Conservation (phyloP, 2,888 invertebrate species). For the Subacronicta megacephala region DNA sequence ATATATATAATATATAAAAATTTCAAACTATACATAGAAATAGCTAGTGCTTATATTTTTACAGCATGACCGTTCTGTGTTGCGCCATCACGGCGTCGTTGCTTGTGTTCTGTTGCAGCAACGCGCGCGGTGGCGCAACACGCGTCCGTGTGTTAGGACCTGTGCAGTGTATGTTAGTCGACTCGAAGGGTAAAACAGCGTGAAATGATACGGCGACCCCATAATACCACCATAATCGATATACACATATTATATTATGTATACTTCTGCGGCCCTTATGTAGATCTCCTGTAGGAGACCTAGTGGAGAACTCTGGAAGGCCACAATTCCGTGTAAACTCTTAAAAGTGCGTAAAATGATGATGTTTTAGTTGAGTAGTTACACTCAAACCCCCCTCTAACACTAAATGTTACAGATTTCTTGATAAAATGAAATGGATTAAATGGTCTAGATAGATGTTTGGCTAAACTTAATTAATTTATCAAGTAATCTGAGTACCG, state of each 20-base stretch:
- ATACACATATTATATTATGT: conserved; percentile 78
- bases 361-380: conserved; percentile 63
- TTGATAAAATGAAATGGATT: conserved; percentile 70
- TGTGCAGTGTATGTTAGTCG: conserved; percentile 88
- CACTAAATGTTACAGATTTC: conserved; percentile 74
- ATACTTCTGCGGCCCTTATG: conserved; percentile 75
- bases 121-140: conserved; percentile 63
- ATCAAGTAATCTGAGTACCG: conserved; percentile 83
- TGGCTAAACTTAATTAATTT: conserved; percentile 51
- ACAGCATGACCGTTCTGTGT: conserved; percentile 81
- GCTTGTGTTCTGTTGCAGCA: conserved; percentile 15
- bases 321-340: conserved; percentile 74
- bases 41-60: conserved; percentile 83
- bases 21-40: conserved; percentile 82
- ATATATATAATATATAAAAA: conserved; percentile 75
- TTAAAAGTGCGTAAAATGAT: conserved; percentile 62
- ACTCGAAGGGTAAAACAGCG: conserved; percentile 84
- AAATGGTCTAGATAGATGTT: conserved; percentile 48
- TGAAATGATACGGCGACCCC: conserved; percentile 86
- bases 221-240: conserved; percentile 85
- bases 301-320: conserved; percentile 90
- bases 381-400: conserved; percentile 68
- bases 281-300: conserved; percentile 65
- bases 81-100: conserved; percentile 55
- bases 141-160: conserved; percentile 78